Evolutionary conservation across 2,888 invertebrate genomes (phyloP), one percentile per base, ranked within the genome.

Genomic region (Blera fallax): DNA sequence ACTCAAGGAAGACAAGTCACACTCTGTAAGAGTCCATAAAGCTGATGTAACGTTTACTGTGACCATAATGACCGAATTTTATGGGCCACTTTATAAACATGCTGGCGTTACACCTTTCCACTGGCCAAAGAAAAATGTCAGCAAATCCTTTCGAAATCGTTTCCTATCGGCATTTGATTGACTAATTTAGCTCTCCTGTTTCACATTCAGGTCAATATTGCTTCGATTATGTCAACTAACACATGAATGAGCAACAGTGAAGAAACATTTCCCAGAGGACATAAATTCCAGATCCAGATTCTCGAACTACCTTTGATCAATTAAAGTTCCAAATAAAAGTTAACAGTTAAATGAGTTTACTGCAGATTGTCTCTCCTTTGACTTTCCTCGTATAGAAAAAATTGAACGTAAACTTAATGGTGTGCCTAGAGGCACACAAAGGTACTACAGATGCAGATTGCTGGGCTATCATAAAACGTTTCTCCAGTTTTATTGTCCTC

Each of bases 61-160:
- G 37, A 52, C 62, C 60, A 62, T 73, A 62, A 60, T 62, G 62
- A 21, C 50, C n/a, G 37, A 62, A 52, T 62, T 76, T 65, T 65
- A 76, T 65, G 48, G 65, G 32, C 27, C 43, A 4, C 54, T 37
- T 65, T 43, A 56, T 32, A 52, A 65, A 56, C 32, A 16, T 54
- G 56, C 37, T 40, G 27, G n/a, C 60, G 34, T 52, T 52, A 70
- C 21, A 73, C 16, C 21, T 43, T 62, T 6, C 43, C 40, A 29
- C 52, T n/a, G 29, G 2, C 14, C 14, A 29, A 10, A 8, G 18
- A 11, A 11, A 34, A 34, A n/a, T 32, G 2, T 37, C 24, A 34
- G n/a, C 11, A 27, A 54, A 52, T 24, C 21, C 11, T 32, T 32
- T 29, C 24, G 14, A 11, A 58, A 64, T 64, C 54, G 14, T 21